phyloP scores from a whole-genome alignment of 2,113 vertebrate genomes.

The Chionodraco myersi region DNA sequence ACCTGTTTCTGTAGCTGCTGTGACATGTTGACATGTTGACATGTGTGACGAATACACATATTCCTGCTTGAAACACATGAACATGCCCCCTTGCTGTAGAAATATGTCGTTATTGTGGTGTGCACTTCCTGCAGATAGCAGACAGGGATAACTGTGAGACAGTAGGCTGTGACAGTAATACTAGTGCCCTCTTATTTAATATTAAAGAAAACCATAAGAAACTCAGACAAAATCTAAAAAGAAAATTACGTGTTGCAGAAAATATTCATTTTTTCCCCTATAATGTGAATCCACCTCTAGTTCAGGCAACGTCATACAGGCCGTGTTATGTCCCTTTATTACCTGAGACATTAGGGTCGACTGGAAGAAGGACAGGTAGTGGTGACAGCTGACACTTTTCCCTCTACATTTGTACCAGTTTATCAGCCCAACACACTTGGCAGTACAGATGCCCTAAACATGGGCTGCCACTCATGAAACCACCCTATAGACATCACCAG shows the following conservation, averaged over 20 bases:
- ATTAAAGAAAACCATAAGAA: neutral
- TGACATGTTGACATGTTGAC: too few species aligned
- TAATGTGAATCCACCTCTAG: neutral
- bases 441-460: neutral
- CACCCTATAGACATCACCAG: neutral
- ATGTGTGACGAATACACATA: too few species aligned
- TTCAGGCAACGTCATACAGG: neutral
- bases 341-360: neutral
- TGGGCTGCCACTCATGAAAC: neutral
- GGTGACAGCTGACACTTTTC: neutral
- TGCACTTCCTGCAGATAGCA: neutral
- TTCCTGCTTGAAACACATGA: too few species aligned
- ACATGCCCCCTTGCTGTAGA: too few species aligned
- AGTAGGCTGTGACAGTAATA: neutral
- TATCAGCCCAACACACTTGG: neutral
- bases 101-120: too few species aligned
- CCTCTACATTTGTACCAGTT: neutral
- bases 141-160: constrained; percentile 30
- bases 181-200: neutral
- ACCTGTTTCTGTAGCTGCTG: too few species aligned
- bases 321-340: neutral
- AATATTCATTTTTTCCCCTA: neutral
- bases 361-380: neutral
- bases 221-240: neutral
- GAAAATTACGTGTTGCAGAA: neutral